Conservation (phyloP, 2,797 vertebrate genomes). For the Tangara arthus region DNA sequence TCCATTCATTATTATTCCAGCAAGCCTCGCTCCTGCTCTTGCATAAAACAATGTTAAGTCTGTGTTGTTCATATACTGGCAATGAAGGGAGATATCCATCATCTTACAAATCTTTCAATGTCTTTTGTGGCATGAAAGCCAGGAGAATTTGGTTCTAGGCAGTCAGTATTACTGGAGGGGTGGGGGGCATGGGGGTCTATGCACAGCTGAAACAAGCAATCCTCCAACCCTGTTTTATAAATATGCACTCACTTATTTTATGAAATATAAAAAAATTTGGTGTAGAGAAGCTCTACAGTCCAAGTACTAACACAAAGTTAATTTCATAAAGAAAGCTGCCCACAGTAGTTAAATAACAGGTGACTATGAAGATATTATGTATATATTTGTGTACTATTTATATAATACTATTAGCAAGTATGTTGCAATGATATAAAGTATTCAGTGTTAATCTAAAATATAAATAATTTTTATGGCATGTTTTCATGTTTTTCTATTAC, state of each 20-base stretch:
- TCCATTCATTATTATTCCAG: background rate
- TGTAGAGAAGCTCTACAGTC: background rate
- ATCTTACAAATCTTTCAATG: background rate
- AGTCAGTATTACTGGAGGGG: background rate
- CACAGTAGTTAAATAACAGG: background rate
- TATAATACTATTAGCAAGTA: background rate
- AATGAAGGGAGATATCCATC: background rate
- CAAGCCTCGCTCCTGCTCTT: background rate
- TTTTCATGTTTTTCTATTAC: background rate
- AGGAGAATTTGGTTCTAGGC: background rate
- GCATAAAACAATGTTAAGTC: background rate
- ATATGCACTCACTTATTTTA: background rate
- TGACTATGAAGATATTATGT: background rate
- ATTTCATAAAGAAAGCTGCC: background rate
- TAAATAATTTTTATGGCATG: background rate
- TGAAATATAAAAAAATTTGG: background rate
- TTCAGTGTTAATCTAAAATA: background rate
- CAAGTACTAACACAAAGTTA: background rate
- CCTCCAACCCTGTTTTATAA: background rate
- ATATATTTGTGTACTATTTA: background rate
- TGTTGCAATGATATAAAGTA: background rate
- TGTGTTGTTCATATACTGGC: background rate
- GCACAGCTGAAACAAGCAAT: background rate
- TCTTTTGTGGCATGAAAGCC: background rate
- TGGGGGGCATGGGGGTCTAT: rapidly evolving